Base-by-base conservation (phyloP, 2,113 vertebrate species). In the Cryptotis parvus region DNA sequence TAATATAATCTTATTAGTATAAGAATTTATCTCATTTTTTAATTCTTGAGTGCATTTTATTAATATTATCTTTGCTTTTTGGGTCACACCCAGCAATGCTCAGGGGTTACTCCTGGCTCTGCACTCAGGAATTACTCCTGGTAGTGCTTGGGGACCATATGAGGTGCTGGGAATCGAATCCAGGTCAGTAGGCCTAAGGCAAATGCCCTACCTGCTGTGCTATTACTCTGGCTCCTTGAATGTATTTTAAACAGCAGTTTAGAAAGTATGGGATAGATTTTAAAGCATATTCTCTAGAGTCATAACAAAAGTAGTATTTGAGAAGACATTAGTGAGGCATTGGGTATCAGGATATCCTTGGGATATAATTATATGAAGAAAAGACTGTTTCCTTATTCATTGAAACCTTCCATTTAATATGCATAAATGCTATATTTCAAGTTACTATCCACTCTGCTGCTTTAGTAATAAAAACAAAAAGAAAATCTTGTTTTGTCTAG, bases 281-380 rank as follows among this genome's bases (percentile, higher is more conserved):
- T 76, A 52, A 68, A 92, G 37, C 31, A 65, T 79, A 76, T 7
- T 93, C 82, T 94, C 90, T 75, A 45, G 61, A 72, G 78, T 37
- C 27, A 84, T 86, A 66, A 79, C 58, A 41, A 41, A 52, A 94
- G 87, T 83, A 93, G 63, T 68, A 69, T 85, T 52, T 83, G 70
- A 92, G 31, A 89, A 72, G 75, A 72, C 88, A 70, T 83, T 95
- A 93, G 31, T 22, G 12, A 37, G 41, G 77, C 55, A 84, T 49
- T 72, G 80, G 91, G 81, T 87, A 94, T 61, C 65, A 43, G n/a
- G 1, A 72, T 76, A 86, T 49, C 15, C 75, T 85, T 93, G 76
- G 82, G 29, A 81, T 74, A 91, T 89, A 91, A 96, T 94, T 90
- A 65, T n/a, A 83, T 69, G 49, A 91, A 81, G 45, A 84, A 86